Percentiles rank a stretch among this genome's conserved stretches.
These are phyloP conservation scores for Polymixis flavicincta DNA, from an alignment of 2,888 invertebrate genomes.

Conservation along the genomic window DNA sequence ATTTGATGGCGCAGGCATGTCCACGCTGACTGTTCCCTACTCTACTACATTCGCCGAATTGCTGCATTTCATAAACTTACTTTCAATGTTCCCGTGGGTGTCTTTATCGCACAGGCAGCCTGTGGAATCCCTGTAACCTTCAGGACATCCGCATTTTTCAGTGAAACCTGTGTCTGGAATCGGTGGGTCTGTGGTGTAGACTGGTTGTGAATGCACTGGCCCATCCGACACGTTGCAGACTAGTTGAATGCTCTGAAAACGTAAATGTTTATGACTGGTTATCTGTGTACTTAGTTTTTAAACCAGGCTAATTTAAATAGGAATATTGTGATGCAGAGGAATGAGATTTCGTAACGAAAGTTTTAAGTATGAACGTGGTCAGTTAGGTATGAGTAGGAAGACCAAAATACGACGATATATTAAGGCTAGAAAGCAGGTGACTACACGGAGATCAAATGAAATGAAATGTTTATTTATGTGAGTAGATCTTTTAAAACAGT, in stretches of 20 bases:
- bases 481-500: no score
- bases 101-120: constrained; percentile 47
- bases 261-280: neutral
- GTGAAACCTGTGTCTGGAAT: constrained; percentile 43
- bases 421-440: neutral
- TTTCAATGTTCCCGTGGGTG: constrained; percentile 15
- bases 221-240: constrained; percentile 51
- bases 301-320: no score
- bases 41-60: no score
- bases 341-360: neutral
- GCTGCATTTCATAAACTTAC: neutral
- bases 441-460: no score
- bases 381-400: neutral
- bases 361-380: neutral
- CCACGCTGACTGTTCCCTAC: no score
- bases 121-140: constrained; percentile 35
- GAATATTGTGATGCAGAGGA: neutral
- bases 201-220: constrained; percentile 29
- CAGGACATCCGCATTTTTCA: constrained; percentile 46
- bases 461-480: no score
- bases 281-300: no score
- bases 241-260: constrained; percentile 42
- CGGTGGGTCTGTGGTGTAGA: constrained; percentile 42
- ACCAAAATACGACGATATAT: no score
- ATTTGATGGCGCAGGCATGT: no score